Evolutionary conservation across 2,888 invertebrate genomes (phyloP), one percentile per base, ranked within the genome.

Genomic region (Ctena decussata): DNA sequence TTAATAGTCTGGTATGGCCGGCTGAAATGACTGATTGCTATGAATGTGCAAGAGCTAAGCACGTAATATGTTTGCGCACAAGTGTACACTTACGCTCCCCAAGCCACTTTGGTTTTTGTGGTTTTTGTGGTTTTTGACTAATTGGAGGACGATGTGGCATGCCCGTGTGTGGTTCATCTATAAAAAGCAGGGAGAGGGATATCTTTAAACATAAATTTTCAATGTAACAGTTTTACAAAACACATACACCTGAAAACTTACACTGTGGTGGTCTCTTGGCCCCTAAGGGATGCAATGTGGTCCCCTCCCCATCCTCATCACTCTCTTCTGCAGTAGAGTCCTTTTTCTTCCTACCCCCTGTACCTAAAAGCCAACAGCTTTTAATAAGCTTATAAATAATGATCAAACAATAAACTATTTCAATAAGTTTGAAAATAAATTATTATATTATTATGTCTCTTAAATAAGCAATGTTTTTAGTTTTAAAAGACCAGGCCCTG

Each of bases 261-360:
- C 60, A 60, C 30, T 60, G 60, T 11, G 60, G 60, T 21, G 11
- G 53, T 60, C 60, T 60, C 60, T 60, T 60, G 60, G 27, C 60
- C 60, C 60, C 60, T 5, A 18, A 21, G 30, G 60, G 30, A 21
- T 60, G 60, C 15, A 5, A 21, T 30, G 15, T 21, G 6, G 60
- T 30, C 60, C 60, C 72, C 15, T 77, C 80, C 11, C 80, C 76
- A 18, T 91, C 91, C 57, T 84, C 84, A 65, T 84, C 84, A 73
- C 86, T 86, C 44, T 91, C 90, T 15, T 85, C 89, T n/a, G 83
- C 82, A 24, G 73, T 57, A 8, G 85, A 85, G 74, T 85, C 82
- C 65, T 88, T 86, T 83, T 90, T 88, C 81, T 86, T 85, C 35
- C 75, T 82, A 32, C 70, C 57, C 21, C 82, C 84, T 71, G 76